phyloP scores from a whole-genome alignment of 2,888 invertebrate species.

The Scaeva pyrastri region DNA sequence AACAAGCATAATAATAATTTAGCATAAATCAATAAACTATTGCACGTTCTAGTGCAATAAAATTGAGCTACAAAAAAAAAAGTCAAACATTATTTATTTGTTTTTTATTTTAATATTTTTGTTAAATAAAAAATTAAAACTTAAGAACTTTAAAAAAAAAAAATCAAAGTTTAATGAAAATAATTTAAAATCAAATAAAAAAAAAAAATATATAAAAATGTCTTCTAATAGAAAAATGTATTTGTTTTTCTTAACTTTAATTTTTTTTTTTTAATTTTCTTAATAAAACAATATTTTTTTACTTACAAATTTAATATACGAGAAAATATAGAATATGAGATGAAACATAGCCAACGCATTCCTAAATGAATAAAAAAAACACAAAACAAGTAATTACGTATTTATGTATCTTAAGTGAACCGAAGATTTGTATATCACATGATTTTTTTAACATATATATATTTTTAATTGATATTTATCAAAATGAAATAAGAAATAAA shows the following conservation, averaged over 20 bases:
- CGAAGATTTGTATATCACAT: constrained; percentile 38
- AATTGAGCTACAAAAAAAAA: constrained; percentile 33
- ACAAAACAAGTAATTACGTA: neutral
- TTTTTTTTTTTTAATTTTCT: neutral
- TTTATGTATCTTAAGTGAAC: constrained; percentile 21
- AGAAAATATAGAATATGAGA: neutral
- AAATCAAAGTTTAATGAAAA: neutral
- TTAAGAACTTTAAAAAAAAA: neutral
- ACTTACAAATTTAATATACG: constrained; percentile 39
- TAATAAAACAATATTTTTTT: constrained; percentile 54
- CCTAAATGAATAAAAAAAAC: constrained; percentile 7
- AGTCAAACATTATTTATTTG: constrained; percentile 5
- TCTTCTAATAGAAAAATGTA: constrained; percentile 12
- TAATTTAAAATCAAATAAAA: neutral
- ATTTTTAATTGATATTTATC: constrained; percentile 8
- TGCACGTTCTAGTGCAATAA: constrained; percentile 67
- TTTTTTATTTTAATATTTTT: neutral
- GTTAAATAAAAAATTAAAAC: neutral
- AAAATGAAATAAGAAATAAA: neutral
- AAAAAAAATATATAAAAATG: constrained; percentile 1
- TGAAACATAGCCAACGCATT: constrained; percentile 23
- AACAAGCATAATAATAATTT: constrained; percentile 5
- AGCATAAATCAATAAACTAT: neutral
- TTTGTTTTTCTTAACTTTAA: neutral
- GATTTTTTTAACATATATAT: constrained; percentile 45